These are phyloP conservation scores for Thymelicus lineola DNA, from an alignment of 2,888 invertebrate species.

Conservation along the genomic window DNA sequence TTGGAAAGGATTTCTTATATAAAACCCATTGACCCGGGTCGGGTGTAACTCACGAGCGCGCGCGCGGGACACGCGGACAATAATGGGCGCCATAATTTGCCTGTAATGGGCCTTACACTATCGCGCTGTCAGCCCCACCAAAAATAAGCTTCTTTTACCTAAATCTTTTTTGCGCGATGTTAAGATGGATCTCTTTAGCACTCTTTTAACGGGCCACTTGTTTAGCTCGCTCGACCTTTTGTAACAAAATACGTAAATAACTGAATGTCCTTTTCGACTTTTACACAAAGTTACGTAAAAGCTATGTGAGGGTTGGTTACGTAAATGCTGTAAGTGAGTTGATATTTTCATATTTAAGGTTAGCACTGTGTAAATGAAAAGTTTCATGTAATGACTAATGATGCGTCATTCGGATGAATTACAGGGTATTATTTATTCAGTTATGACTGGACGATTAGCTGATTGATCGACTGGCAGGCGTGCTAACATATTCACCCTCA, in stretches of 20 bases:
- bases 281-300: slow-evolving; percentile 15
- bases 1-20: slow-evolving; percentile 70
- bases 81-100: slow-evolving; percentile 81
- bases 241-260: slow-evolving; percentile 36
- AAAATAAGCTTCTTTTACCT: slow-evolving; percentile 73
- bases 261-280: slow-evolving; percentile 23
- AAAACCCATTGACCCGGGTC: slow-evolving; percentile 77
- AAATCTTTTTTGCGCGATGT: slow-evolving; percentile 53
- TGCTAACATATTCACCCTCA: background rate
- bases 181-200: slow-evolving; percentile 59
- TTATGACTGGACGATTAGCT: background rate
- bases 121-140: slow-evolving; percentile 80
- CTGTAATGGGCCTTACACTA: slow-evolving; percentile 83
- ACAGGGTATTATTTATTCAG: slow-evolving; percentile 19
- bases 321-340: background rate
- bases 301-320: background rate
- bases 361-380: background rate
- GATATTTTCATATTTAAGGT: background rate
- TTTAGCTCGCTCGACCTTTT: slow-evolving; percentile 38
- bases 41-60: slow-evolving; percentile 73
- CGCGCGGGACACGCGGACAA: slow-evolving; percentile 76
- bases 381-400: slow-evolving; percentile 5
- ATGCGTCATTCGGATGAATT: background rate
- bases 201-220: slow-evolving; percentile 38
- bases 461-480: background rate